Percentiles rank a stretch among this genome's conserved stretches.
Evolutionary conservation across 2,113 vertebrate species (phyloP).

Genomic region (Vidua macroura): DNA sequence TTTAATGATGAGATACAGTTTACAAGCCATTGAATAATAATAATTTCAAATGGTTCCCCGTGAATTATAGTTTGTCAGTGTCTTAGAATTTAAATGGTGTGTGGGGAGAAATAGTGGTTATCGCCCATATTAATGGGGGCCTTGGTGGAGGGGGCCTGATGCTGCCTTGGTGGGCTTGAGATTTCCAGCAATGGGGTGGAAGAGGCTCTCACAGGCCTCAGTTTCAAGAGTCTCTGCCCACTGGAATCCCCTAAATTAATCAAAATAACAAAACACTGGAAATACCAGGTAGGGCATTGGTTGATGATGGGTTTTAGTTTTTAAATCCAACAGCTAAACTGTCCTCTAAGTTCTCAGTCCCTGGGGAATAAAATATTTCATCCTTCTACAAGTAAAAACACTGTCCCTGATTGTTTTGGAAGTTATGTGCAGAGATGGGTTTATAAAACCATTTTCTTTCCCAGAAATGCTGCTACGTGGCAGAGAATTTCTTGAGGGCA

Average conservation of each 20-base stretch:
- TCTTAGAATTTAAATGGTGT: slow-evolving; percentile 42
- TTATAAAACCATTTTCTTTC: not conserved
- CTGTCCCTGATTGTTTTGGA: not conserved
- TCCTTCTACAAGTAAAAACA: not conserved
- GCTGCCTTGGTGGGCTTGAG: not conserved
- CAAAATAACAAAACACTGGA: not conserved
- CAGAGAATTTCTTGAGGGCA: slow-evolving; percentile 37
- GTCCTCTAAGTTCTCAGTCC: not conserved
- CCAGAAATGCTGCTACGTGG: not conserved
- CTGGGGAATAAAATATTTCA: not conserved
- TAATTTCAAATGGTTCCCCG: slow-evolving; percentile 38
- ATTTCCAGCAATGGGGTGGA: not conserved
- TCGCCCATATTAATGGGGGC: not conserved
- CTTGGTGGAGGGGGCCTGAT: not conserved
- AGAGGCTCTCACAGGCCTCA: not conserved
- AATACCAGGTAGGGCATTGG: not conserved
- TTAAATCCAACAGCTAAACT: not conserved
- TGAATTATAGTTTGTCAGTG: slow-evolving; percentile 45
- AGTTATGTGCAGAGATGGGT: not conserved
- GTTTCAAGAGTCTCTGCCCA: not conserved
- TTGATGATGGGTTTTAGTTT: not conserved
- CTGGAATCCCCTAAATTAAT: not conserved
- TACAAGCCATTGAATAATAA: slow-evolving; percentile 65
- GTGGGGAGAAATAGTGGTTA: not conserved
- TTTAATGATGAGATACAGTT: slow-evolving; percentile 62